These are phyloP conservation scores for Chrysotoxum bicinctum DNA, from an alignment of 2,888 invertebrate genomes.

Conservation along the genomic window DNA sequence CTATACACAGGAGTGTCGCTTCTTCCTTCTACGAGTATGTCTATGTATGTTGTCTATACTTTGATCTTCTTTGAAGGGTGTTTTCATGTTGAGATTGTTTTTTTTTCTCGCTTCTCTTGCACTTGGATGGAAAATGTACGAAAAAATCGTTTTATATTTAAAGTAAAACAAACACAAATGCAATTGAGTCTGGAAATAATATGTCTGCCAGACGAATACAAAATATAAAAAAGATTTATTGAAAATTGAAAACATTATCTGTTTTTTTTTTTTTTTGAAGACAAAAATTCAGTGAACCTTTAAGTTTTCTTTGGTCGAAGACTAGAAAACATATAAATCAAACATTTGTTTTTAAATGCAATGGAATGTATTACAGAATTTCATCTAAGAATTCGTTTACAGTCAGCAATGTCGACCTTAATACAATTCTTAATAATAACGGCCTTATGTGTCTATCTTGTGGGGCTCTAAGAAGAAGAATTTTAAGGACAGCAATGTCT, in stretches of 20 bases:
- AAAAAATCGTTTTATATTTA: background rate
- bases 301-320: background rate
- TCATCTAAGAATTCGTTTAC: no score
- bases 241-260: constrained; percentile 44
- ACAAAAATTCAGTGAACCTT: background rate
- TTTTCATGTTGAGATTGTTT: constrained; percentile 27
- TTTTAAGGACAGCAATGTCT: no score
- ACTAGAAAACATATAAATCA: no score
- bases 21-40: background rate
- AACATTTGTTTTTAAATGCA: no score
- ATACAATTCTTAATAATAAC: background rate
- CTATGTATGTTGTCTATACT: constrained; percentile 32
- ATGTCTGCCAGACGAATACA: constrained; percentile 56
- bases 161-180: constrained; percentile 43
- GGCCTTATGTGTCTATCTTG: background rate
- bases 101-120: constrained; percentile 5
- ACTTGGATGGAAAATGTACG: background rate
- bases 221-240: constrained; percentile 40
- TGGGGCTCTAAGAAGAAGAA: no score
- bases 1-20: background rate
- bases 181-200: constrained; percentile 56
- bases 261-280: background rate
- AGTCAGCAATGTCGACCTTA: no score
- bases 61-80: constrained; percentile 47
- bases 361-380: no score